Evolutionary conservation across 2,113 vertebrate species (phyloP), one percentile per base, ranked within the genome.

Genomic region (Prunella himalayana): DNA sequence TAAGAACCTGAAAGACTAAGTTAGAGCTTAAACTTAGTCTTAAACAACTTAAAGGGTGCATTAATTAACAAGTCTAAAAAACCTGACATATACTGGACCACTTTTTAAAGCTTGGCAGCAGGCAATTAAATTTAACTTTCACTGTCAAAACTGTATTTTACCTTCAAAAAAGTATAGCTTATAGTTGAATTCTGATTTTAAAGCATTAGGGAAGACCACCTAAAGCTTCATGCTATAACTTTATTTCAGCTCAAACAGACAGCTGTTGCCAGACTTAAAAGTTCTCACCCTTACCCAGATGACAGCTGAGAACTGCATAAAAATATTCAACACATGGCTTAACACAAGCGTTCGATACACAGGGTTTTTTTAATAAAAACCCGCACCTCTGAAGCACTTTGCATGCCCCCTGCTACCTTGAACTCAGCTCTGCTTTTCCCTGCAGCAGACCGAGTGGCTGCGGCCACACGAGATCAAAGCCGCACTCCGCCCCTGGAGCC

Each of bases 301-400:
- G 20, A n/a, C 25, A 35, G 24, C 10, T 60, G 24, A 76, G 49
- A 80, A 61, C 17, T 6, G 18, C 13, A 33, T 53, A 85, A 85
- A 91, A 71, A 15, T 2, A 33, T 42, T 54, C 50, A 77, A 10
- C 22, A 8, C 7, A 10, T 2, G 24, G 33, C 15, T 82, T 41
- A 68, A 56, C 19, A 10, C 37, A 54, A 53, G 15, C 1, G 5
- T 13, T 61, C 23, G 20, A 50, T 6, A 45, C 2, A 45, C 6
- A 15, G 27, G n/a, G 14, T 12, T 24, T 18, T n/a, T 37, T 24
- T 3, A 37, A 31, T 15, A 82, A 45, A 70, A 88, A 33, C 31
- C 17, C 0, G 3, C 42, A 33, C 22, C 15, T 21, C 25, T 3
- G 6, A 69, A 68, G 37, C 39, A 4, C 53, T 64, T 24, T 0